Evolutionary conservation across 1,140 invertebrate genomes (phyloP).

Genomic region (Eumaeus atala): DNA sequence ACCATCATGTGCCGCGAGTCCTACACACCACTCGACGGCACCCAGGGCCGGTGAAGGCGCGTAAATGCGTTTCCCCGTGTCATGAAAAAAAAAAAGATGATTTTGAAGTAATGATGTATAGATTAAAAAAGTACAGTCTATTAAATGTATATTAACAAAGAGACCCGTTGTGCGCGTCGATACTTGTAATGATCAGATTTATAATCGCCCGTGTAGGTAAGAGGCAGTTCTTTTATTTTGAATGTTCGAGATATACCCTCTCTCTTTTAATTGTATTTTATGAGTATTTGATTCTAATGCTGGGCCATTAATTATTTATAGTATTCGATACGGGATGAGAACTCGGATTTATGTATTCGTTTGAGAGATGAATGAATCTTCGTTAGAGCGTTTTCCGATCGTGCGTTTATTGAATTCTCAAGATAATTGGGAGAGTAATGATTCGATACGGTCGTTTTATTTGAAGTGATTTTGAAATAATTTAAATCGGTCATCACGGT

Average conservation of each 20-base stretch:
- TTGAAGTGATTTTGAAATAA: conserved; percentile 1
- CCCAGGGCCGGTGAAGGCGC: no score
- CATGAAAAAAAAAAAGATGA: no score
- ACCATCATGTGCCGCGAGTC: no score
- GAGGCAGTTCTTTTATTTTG: conserved; percentile 64
- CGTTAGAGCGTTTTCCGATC: conserved; percentile 41
- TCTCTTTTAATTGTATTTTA: conserved; percentile 74
- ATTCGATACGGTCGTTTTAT: conserved; percentile 16
- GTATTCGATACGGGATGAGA: conserved; percentile 67
- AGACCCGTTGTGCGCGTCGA: conserved; percentile 62
- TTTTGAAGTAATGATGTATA: no score
- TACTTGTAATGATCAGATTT: conserved; percentile 71
- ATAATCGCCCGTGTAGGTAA: conserved; percentile 72
- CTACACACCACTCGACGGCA: no score
- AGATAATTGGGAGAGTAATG: conserved; percentile 13
- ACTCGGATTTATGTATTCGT: conserved; percentile 62
- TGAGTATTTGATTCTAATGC: conserved; percentile 74
- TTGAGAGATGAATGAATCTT: conserved; percentile 50
- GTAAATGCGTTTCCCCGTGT: no score
- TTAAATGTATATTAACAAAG: conserved; percentile 61
- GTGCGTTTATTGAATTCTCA: conserved; percentile 23
- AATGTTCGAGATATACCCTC: conserved; percentile 60
- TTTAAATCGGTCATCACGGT: not conserved
- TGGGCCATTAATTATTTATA: conserved; percentile 72
- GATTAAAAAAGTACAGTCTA: conserved; percentile 52